Evolutionary conservation across 2,888 invertebrate species (phyloP), one percentile per base, ranked within the genome.

Genomic region (Actias luna): DNA sequence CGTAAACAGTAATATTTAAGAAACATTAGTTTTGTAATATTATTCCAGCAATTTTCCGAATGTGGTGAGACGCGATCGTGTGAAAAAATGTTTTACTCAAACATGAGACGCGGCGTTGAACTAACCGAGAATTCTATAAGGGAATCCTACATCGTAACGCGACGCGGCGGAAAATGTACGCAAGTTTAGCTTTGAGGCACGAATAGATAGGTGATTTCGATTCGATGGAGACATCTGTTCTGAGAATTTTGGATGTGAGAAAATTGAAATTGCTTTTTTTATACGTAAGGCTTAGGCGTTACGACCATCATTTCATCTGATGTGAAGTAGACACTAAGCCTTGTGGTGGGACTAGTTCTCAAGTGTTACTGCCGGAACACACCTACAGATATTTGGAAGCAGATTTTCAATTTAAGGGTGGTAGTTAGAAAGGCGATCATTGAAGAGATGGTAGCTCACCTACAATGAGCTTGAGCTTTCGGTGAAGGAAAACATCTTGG

Each of bases 61-160:
- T 55, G 55, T 29, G 55, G 5, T 29, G 5, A 29, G n/a, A 55
- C 14, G 55, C 55, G 29, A 29, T 55, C 29, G 55, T 29, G 29
- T 55, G 55, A 29, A 55, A 55, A 55, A 55, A 55, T 55, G 55
- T 55, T 55, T 55, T 5, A 29, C 27, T 55, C 55, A n/a, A 55
- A 55, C 29, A 55, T 29, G 55, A 55, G n/a, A 29, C n/a, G 29
- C 5, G 55, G n/a, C 55, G 22, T n/a, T 10, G 55, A 55, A 55
- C 27, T 29, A 55, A 29, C 29, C 29, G 29, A 55, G 55, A 55
- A 55, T 55, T 55, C 29, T 55, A 29, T 55, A 29, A 29, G 5
- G 29, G 55, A 55, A 55, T 50, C 25, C 46, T 50, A 50, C 25
- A 55, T 7, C 55, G 55, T 16, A n/a, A 29, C n/a, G 27, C 57